These are phyloP conservation scores for Labeo calbasu DNA, from an alignment of 2,797 vertebrate genomes.

Conservation along the genomic window DNA sequence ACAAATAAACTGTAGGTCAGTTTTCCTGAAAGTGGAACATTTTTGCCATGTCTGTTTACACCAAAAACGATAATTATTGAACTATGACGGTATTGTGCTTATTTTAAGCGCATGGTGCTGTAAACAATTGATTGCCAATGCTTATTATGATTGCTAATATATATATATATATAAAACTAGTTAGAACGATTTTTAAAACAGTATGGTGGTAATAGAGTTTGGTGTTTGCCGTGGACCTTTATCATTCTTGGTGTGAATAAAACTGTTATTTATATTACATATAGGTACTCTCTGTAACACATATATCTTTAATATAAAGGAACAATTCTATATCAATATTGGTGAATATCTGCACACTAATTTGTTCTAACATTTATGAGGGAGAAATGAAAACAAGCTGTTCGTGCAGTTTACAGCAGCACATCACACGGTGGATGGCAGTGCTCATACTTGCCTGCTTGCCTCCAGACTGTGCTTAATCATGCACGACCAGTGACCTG, in stretches of 20 bases:
- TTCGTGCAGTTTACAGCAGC: constrained; percentile 3
- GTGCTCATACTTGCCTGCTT: neutral
- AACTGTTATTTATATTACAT: neutral
- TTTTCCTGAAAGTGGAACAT: neutral
- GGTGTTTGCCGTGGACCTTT: neutral
- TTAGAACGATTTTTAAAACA: neutral
- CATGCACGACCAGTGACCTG: constrained; percentile 37
- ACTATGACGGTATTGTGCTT: neutral
- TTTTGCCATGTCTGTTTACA: neutral
- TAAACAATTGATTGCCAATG: neutral
- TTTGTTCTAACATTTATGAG: neutral
- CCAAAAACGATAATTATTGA: neutral
- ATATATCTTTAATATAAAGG: neutral
- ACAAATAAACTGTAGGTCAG: neutral
- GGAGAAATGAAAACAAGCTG: constrained; percentile 15
- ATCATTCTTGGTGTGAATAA: neutral
- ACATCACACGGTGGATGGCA: neutral
- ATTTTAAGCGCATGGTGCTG: neutral
- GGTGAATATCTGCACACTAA: neutral
- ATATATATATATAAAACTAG: neutral
- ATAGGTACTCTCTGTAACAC: neutral
- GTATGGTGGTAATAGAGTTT: neutral
- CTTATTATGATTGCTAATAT: neutral
- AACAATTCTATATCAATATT: neutral
- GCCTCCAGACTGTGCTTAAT: constrained; percentile 49